Conservation (phyloP, 2,888 invertebrate genomes). For the Drosophila atripex region DNA sequence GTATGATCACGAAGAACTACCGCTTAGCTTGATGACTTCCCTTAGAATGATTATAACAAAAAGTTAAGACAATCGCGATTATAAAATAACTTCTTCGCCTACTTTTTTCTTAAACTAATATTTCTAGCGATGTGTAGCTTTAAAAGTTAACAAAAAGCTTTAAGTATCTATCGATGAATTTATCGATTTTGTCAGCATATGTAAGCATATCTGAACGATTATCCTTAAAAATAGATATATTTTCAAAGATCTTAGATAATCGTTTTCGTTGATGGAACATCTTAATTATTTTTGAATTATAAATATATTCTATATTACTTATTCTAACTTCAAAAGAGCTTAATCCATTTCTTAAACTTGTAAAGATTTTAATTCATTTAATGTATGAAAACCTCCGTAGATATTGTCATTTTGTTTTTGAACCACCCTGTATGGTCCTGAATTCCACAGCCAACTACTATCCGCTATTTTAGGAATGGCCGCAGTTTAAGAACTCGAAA, state of each 20-base stretch:
- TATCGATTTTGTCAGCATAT: neutral
- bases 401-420: too few species aligned
- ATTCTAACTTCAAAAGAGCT: too few species aligned
- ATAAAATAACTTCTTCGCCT: neutral
- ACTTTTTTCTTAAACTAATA: neutral
- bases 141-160: neutral
- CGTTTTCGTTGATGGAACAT: too few species aligned
- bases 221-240: too few species aligned
- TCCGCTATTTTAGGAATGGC: conserved; percentile 20
- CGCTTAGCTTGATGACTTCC: neutral
- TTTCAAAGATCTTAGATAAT: too few species aligned
- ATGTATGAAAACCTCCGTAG: too few species aligned
- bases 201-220: too few species aligned
- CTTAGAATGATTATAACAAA: neutral
- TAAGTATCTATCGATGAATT: neutral
- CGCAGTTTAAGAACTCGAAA: conserved; percentile 53
- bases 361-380: too few species aligned
- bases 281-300: too few species aligned
- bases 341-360: too few species aligned
- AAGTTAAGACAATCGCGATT: too few species aligned
- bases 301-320: too few species aligned
- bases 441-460: neutral
- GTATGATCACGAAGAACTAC: neutral
- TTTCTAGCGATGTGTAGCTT: neutral
- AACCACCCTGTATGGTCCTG: conserved; percentile 19